Conservation (phyloP, 2,888 invertebrate genomes). For the Chrysotoxum bicinctum region DNA sequence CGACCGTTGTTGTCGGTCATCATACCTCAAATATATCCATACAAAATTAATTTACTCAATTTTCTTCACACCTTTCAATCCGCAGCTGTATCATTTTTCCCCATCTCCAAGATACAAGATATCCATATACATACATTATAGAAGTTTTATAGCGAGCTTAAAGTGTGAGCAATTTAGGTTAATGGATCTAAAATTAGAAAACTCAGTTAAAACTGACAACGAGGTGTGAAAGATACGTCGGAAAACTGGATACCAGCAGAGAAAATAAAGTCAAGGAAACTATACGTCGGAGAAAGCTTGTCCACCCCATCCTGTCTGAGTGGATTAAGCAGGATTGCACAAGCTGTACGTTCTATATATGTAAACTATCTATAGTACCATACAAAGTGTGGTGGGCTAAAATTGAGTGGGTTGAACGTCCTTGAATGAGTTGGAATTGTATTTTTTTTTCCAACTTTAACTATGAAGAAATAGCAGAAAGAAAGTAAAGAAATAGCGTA, state of each 20-base stretch:
- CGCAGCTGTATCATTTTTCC: background rate
- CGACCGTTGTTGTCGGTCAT: background rate
- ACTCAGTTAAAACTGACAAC: slow-evolving; percentile 58
- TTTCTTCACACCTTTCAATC: background rate
- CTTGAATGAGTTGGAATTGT: slow-evolving; percentile 34
- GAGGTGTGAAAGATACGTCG: slow-evolving; percentile 16
- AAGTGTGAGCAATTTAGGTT: slow-evolving; percentile 57
- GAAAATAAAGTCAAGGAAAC: slow-evolving; percentile 4
- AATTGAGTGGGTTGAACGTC: slow-evolving; percentile 63
- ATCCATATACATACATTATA: background rate
- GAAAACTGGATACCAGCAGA: background rate
- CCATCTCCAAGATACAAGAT: background rate
- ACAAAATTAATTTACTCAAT: slow-evolving; percentile 39
- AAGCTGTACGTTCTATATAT: background rate
- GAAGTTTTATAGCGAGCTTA: background rate
- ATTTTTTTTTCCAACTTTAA: background rate
- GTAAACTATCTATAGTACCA: background rate
- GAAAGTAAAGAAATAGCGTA: slow-evolving; percentile 20
- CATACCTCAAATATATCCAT: slow-evolving; percentile 8
- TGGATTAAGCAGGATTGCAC: slow-evolving; percentile 62
- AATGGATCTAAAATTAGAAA: slow-evolving; percentile 65
- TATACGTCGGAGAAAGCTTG: slow-evolving; percentile 22
- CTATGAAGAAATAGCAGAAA: background rate
- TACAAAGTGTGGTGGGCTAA: slow-evolving; percentile 18
- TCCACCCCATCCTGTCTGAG: slow-evolving; percentile 55